Evolutionary conservation across 1,140 invertebrate genomes (phyloP).

Genomic region (Octopus sinensis): DNA sequence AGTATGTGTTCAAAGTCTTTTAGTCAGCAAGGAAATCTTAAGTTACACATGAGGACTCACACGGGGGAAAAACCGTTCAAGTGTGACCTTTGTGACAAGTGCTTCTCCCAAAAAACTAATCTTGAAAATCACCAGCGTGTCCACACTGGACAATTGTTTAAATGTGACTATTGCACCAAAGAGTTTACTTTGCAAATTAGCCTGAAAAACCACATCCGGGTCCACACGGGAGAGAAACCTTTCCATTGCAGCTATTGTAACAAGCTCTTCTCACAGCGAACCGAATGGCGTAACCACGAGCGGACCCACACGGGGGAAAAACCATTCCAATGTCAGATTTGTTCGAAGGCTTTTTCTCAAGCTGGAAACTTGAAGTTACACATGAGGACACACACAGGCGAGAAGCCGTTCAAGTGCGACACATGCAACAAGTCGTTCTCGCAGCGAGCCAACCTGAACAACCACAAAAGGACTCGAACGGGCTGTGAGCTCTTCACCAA

Average conservation of each 20-base stretch:
- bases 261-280: slow-evolving; percentile 46
- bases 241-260: slow-evolving; percentile 61
- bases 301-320: slow-evolving; percentile 36
- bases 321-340: slow-evolving; percentile 73
- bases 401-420: slow-evolving; percentile 83
- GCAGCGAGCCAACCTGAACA: slow-evolving; percentile 61
- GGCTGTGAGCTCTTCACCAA: not conserved
- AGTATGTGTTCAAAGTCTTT: slow-evolving; percentile 37
- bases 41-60: slow-evolving; percentile 23
- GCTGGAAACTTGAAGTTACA: slow-evolving; percentile 60
- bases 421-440: slow-evolving; percentile 97
- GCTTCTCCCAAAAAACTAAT: slow-evolving; percentile 14
- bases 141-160: slow-evolving; percentile 57
- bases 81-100: slow-evolving; percentile 26
- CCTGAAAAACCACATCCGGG: slow-evolving; percentile 82
- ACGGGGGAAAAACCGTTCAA: slow-evolving; percentile 20
- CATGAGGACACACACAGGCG: slow-evolving; percentile 93
- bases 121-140: slow-evolving; percentile 17
- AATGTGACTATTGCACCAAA: slow-evolving; percentile 71
- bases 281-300: slow-evolving; percentile 9
- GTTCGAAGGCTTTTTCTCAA: slow-evolving; percentile 25
- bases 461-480: slow-evolving; percentile 31
- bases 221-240: slow-evolving; percentile 19
- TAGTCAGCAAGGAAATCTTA: slow-evolving; percentile 22
- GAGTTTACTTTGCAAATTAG: slow-evolving; percentile 57